Percentiles rank a stretch among this genome's conserved stretches.
phyloP scores from a whole-genome alignment of 2,888 invertebrate genomes.

The Macrophya alboannulata region DNA sequence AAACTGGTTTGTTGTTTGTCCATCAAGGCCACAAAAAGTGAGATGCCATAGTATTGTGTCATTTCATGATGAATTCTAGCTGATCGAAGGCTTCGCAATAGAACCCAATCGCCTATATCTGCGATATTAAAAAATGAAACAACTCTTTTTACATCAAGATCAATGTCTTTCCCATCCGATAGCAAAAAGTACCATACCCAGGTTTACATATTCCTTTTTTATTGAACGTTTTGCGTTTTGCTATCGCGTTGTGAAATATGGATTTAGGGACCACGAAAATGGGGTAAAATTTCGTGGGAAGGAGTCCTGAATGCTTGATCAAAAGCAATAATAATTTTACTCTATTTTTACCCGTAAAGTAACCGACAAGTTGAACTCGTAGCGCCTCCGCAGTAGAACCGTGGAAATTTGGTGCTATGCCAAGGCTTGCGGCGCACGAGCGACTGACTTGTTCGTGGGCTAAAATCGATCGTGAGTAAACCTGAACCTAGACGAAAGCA shows the following conservation, averaged over 20 bases:
- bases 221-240: no score
- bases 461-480: slow-evolving; percentile 52
- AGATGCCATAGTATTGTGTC: not conserved
- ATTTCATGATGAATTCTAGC: not conserved
- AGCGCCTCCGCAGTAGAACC: slow-evolving; percentile 4
- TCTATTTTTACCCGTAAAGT: not conserved
- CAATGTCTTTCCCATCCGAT: not conserved
- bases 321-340: not conserved
- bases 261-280: no score
- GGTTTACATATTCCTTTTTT: no score
- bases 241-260: no score
- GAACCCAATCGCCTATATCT: not conserved
- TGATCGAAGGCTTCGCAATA: not conserved
- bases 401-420: slow-evolving; percentile 17
- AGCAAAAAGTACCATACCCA: no score
- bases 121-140: not conserved
- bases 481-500: slow-evolving; percentile 15
- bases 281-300: no score
- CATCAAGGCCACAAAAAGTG: not conserved
- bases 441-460: slow-evolving; percentile 1
- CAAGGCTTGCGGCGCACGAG: slow-evolving; percentile 47
- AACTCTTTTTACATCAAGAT: not conserved
- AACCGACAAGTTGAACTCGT: not conserved
- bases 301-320: not conserved
- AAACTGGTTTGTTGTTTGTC: no score